phyloP scores from a whole-genome alignment of 53 echinoderm and acorn worm species.

The Astropecten irregularis region DNA sequence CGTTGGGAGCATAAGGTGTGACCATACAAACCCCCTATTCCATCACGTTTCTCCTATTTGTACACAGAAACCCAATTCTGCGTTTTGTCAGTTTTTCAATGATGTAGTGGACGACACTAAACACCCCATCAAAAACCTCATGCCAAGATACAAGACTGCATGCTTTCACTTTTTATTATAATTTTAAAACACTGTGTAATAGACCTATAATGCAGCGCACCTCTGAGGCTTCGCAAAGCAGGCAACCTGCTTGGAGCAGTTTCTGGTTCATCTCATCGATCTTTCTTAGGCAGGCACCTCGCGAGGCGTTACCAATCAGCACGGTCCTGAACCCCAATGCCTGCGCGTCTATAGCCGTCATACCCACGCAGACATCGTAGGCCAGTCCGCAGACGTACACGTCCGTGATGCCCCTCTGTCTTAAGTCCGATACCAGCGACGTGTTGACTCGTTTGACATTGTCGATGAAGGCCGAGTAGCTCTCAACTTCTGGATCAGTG shows the following conservation, averaged over 20 bases:
- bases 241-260: constrained; percentile 64
- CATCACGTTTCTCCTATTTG: too few relatives aligned
- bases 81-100: too few relatives aligned
- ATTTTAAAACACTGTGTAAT: not conserved
- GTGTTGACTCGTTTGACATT: constrained; percentile 60
- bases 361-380: constrained; percentile 74
- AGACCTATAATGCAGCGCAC: too few relatives aligned
- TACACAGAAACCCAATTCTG: too few relatives aligned
- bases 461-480: constrained; percentile 82
- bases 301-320: constrained; percentile 71
- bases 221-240: constrained; percentile 48
- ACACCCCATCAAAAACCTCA: too few relatives aligned
- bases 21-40: too few relatives aligned
- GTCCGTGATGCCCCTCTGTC: constrained; percentile 66
- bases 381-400: constrained; percentile 84
- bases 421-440: constrained; percentile 44
- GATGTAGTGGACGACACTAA: too few relatives aligned
- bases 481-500: constrained; percentile 68
- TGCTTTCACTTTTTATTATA: too few relatives aligned
- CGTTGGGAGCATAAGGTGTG: too few relatives aligned
- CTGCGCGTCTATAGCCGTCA: constrained; percentile 73
- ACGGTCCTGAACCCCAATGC: constrained; percentile 70
- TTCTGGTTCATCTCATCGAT: constrained; percentile 14
- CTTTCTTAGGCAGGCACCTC: constrained; percentile 43
- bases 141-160: too few relatives aligned